Evolutionary conservation across 2,797 vertebrate species (phyloP).

Genomic region (Melanotaenia parkinsoni): DNA sequence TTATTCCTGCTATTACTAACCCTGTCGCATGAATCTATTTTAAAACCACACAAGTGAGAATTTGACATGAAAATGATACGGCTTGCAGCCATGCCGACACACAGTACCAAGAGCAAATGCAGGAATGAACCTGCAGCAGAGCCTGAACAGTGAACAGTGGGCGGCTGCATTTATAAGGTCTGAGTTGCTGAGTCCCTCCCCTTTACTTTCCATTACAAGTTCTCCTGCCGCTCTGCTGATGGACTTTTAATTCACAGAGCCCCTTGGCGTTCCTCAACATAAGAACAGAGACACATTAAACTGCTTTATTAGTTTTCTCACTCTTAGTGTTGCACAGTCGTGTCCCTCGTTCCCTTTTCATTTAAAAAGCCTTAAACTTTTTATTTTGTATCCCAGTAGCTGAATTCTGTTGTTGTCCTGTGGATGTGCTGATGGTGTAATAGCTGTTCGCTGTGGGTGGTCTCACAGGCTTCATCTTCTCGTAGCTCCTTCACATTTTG

Average conservation of each 20-base stretch:
- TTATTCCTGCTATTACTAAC: too few relatives aligned
- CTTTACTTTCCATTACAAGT: conserved; percentile 64
- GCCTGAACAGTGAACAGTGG: conserved; percentile 21
- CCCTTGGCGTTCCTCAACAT: conserved; percentile 51
- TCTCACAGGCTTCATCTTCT: conserved; percentile 39
- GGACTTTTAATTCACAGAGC: conserved; percentile 63
- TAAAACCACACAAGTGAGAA: neutral
- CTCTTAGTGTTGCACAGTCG: conserved; percentile 40
- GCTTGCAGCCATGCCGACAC: neutral
- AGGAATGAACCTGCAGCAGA: neutral
- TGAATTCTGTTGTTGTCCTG: conserved; percentile 42
- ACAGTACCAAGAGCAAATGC: neutral
- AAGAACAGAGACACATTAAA: conserved; percentile 52
- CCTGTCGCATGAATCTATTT: neutral
- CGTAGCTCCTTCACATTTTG: conserved; percentile 30
- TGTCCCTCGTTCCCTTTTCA: conserved; percentile 31
- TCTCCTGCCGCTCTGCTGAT: conserved; percentile 58
- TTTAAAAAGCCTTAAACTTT: conserved; percentile 38
- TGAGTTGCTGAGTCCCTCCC: conserved; percentile 36
- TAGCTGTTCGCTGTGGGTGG: conserved; percentile 48
- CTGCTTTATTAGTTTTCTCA: conserved; percentile 48
- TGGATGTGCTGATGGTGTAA: conserved; percentile 38
- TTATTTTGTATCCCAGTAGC: conserved; percentile 30
- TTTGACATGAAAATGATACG: neutral
- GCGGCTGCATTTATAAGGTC: conserved; percentile 48